Evolutionary conservation across 2,888 invertebrate species (phyloP).

Genomic region (Drosophila sordidula): DNA sequence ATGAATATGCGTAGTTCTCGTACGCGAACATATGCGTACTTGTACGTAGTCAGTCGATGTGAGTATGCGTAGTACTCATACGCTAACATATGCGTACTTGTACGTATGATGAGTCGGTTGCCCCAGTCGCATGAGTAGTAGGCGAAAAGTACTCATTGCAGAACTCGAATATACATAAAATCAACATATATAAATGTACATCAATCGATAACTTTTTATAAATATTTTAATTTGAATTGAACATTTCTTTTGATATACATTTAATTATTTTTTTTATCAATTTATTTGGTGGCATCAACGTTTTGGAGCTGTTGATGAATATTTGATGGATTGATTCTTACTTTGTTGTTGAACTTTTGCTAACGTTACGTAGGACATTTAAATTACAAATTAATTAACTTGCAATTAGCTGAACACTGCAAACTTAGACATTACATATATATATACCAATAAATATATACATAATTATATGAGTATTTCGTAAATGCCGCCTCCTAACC

Average conservation of each 20-base stretch:
- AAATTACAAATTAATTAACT: conserved; percentile 54
- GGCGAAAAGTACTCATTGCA: conserved; percentile 16
- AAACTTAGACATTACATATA: conserved; percentile 41
- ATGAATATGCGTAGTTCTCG: too few relatives aligned
- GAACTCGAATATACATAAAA: conserved; percentile 5
- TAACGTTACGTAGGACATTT: conserved; percentile 76
- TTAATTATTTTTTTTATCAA: conserved; percentile 12
- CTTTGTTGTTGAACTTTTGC: conserved; percentile 77
- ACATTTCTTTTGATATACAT: conserved; percentile 12
- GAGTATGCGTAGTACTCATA: background rate
- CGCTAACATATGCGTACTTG: background rate
- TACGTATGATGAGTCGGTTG: background rate
- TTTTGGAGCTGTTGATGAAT: conserved; percentile 49
- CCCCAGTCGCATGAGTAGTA: background rate
- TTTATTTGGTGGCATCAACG: conserved; percentile 42
- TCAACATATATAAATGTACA: background rate
- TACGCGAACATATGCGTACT: too few relatives aligned
- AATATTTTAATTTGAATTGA: conserved; percentile 13
- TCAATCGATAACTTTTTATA: conserved; percentile 34
- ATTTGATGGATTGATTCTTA: conserved; percentile 44
- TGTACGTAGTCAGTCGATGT: background rate
- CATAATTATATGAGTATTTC: conserved; percentile 37
- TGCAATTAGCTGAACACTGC: conserved; percentile 56
- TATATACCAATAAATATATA: conserved; percentile 19
- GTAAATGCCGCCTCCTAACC: conserved; percentile 39